Evolutionary conservation across 2,113 vertebrate genomes (phyloP).

Genomic region (Thinocorus orbignyianus): DNA sequence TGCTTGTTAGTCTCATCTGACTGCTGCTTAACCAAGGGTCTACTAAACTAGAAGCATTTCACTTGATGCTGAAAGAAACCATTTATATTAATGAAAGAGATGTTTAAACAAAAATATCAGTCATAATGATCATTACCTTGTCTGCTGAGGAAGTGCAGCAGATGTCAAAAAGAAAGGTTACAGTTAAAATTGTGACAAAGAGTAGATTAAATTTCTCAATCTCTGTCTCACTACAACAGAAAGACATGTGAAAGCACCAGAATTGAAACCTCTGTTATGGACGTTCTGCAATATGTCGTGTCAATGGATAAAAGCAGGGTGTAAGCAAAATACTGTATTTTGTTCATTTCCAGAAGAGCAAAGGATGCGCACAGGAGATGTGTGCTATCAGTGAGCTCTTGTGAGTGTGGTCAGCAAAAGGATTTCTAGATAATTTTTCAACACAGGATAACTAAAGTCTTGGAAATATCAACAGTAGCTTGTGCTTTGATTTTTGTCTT

Average conservation of each 20-base stretch:
- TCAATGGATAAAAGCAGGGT: background rate
- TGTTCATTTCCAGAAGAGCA: background rate
- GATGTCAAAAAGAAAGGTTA: background rate
- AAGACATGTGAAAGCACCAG: background rate
- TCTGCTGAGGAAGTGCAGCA: background rate
- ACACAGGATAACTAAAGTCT: background rate
- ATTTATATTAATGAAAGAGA: background rate
- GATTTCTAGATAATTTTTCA: background rate
- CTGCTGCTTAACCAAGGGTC: background rate
- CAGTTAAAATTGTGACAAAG: background rate
- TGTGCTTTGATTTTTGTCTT: background rate
- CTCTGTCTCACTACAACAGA: background rate
- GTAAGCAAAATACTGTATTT: background rate
- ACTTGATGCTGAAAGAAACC: background rate
- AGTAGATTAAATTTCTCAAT: background rate
- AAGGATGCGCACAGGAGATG: background rate
- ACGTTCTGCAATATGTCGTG: background rate
- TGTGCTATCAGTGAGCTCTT: background rate
- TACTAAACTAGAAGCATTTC: background rate
- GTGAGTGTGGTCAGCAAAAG: background rate
- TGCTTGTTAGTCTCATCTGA: background rate
- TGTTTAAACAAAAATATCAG: background rate
- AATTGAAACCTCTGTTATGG: background rate
- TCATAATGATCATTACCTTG: background rate
- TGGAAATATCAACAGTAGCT: background rate